Evolutionary conservation across 2,888 invertebrate genomes (phyloP).

Genomic region (Ditylenchus weischeri): DNA sequence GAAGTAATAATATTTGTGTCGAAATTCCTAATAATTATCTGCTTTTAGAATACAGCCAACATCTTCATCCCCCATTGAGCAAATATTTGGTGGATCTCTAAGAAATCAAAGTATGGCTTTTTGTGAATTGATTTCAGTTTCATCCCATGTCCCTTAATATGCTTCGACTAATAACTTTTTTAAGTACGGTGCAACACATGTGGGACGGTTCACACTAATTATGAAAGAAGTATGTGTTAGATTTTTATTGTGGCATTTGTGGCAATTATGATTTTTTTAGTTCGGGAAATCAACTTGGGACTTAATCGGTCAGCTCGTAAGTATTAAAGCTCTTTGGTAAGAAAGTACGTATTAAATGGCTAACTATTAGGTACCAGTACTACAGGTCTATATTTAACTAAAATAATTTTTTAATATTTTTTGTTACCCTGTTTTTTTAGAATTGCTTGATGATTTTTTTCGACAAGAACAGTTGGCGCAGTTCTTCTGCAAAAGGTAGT

Average conservation of each 20-base stretch:
- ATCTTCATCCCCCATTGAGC: constrained; percentile 46
- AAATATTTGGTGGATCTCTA: constrained; percentile 51
- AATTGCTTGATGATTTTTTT: too few relatives aligned
- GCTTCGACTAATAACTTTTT: constrained; percentile 24
- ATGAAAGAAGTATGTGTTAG: constrained; percentile 33
- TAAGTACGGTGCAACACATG: constrained; percentile 34
- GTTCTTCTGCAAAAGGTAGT: constrained; percentile 6
- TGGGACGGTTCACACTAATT: constrained; percentile 33
- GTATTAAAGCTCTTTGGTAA: background rate
- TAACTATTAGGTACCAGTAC: too few relatives aligned
- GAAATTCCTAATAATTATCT: background rate
- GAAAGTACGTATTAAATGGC: background rate
- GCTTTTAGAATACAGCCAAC: constrained; percentile 4
- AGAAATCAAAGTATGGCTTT: constrained; percentile 35
- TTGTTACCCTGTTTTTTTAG: too few relatives aligned
- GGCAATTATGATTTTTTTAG: too few relatives aligned
- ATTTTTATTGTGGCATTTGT: too few relatives aligned
- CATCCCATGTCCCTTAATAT: constrained; percentile 10
- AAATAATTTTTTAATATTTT: too few relatives aligned
- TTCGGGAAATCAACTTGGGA: constrained; percentile 47
- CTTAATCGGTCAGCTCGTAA: constrained; percentile 5
- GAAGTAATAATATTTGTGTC: too few relatives aligned
- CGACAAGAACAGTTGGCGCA: too few relatives aligned
- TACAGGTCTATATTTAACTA: too few relatives aligned
- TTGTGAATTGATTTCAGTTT: too few relatives aligned